Base-by-base conservation (phyloP, 2,797 vertebrate genomes). In the Eidolon dupreanum region DNA sequence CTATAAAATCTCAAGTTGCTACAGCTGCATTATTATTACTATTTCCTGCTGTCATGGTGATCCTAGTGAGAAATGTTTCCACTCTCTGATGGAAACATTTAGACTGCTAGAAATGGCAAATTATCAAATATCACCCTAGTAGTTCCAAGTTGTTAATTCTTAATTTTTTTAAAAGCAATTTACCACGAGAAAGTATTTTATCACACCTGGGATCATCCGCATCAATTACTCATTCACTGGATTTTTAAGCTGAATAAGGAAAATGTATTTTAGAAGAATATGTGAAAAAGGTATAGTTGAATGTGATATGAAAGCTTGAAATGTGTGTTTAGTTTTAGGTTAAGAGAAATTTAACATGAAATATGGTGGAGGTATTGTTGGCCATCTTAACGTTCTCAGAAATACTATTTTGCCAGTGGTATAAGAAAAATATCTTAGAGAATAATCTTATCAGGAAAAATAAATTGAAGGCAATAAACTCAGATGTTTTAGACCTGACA, bases 1-100 rank as follows among this genome's bases (percentile, higher is more conserved):
- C 61, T 71, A 43, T 46, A 91, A 88, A 95, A 91, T 74, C 24
- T 90, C 78, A 97, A 66, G 31, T 68, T 93, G 26, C 31, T 82
- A 36, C 0, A 43, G 31, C 73, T 91, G 28, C 22, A 38, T 6
- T 78, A 85, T 38, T 57, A 53, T 65, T 91, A 65, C 63, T 36
- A 77, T 93, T 86, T 68, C 6, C 24, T 36, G 38, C 66, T 93
- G 24, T 13, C 41, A 12, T 61, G 15, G 11, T 88, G 36, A 95
- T 55, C 8, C 8, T 41, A 57, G 9, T 33, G 46, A 87, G 77
- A 70, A 92, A 81, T 81, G 26, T 24, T 49, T 49, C 13, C 49
- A 28, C 15, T 66, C 15, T 38, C 7, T 77, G 36, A 77, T 26
- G 8, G 49, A 94, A 93, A 85, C 53, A 63, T 85, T 81, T 79